These are phyloP conservation scores for Caenorhabditis doughertyi DNA, from an alignment of 2,888 invertebrate species.

Conservation along the genomic window DNA sequence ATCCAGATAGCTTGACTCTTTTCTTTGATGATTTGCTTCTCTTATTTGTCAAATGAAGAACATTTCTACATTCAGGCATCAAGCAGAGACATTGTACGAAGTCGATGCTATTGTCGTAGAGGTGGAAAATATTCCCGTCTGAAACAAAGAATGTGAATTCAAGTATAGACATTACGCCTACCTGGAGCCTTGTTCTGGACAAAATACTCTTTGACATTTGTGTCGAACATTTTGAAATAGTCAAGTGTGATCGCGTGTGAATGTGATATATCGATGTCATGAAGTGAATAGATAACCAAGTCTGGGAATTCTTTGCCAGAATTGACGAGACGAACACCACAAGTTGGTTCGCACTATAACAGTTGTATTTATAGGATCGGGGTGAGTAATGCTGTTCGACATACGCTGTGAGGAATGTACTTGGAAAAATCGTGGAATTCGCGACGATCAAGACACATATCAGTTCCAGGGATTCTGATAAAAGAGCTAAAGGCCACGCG, in stretches of 20 bases:
- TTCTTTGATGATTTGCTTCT: background rate
- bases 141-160: background rate
- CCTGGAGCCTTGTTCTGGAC: background rate
- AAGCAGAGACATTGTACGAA: conserved; percentile 30
- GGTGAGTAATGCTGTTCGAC: background rate
- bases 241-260: background rate
- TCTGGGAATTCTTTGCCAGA: conserved; percentile 24
- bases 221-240: conserved; percentile 22
- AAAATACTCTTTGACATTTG: conserved; percentile 6
- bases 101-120: conserved; percentile 8
- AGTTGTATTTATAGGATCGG: background rate
- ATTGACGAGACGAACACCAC: conserved; percentile 28
- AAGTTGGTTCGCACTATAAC: conserved; percentile 33
- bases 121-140: conserved; percentile 11
- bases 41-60: background rate
- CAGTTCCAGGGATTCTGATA: conserved; percentile 12
- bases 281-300: conserved; percentile 21
- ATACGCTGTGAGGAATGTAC: conserved; percentile 29
- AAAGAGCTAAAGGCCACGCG: conserved; percentile 29
- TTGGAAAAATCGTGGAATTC: conserved; percentile 41
- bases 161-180: background rate
- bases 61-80: background rate
- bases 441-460: conserved; percentile 36
- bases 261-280: background rate
- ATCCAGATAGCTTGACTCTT: background rate